A percentile compares a stretch with the other conserved stretches of the same genome.
phyloP scores from a whole-genome alignment of 2,797 vertebrate species.

The Pachyuromys duprasi region DNA sequence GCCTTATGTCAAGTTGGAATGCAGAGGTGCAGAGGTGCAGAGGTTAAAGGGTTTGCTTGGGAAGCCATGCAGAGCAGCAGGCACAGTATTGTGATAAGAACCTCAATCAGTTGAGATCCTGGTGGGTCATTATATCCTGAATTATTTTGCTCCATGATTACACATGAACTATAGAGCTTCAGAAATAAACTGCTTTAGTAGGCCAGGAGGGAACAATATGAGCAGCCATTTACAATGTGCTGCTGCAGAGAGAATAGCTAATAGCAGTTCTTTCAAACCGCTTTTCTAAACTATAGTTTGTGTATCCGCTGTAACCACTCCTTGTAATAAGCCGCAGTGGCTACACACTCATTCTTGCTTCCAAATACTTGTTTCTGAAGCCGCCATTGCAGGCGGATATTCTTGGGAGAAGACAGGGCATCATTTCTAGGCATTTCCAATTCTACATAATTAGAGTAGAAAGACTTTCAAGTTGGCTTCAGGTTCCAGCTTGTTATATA shows the following conservation, averaged over 20 bases:
- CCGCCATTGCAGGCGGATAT: constrained; percentile 78
- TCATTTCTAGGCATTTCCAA: constrained; percentile 84
- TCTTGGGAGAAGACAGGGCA: constrained; percentile 74
- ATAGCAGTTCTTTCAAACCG: constrained; percentile 68
- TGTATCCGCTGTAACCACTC: constrained; percentile 11
- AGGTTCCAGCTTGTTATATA: constrained; percentile 90
- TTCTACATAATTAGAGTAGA: constrained; percentile 87
- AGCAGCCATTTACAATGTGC: constrained; percentile 76
- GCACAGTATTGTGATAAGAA: constrained; percentile 42
- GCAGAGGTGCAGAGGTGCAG: not conserved
- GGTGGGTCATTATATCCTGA: constrained; percentile 70
- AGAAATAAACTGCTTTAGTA: constrained; percentile 68
- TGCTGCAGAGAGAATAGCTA: constrained; percentile 63
- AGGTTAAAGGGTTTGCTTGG: constrained; percentile 8
- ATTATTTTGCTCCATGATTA: constrained; percentile 79
- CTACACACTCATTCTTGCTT: constrained; percentile 47
- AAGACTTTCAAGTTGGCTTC: constrained; percentile 88
- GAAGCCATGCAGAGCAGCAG: not conserved
- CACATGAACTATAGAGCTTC: constrained; percentile 69
- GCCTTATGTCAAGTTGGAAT: constrained; percentile 34
- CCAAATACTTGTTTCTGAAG: constrained; percentile 65
- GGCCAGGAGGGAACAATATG: constrained; percentile 73
- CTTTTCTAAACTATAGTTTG: constrained; percentile 61
- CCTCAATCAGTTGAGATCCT: constrained; percentile 57
- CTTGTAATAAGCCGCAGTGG: constrained; percentile 56